phyloP scores from a whole-genome alignment of 2,888 invertebrate genomes.

The Ichneumon xanthorius region DNA sequence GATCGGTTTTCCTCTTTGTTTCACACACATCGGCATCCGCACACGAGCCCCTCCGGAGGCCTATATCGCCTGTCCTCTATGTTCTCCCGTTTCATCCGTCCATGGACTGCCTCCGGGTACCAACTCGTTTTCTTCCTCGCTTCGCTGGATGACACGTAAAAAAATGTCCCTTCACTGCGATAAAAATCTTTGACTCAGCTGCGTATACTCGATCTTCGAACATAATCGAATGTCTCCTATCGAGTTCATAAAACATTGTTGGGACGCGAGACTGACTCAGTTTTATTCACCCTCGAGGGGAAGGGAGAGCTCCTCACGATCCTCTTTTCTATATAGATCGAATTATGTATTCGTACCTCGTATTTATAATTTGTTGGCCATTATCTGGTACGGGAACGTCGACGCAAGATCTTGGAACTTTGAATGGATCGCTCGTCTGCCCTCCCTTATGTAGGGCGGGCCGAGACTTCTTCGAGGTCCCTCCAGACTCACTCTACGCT shows the following conservation, averaged over 20 bases:
- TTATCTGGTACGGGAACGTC: conserved; percentile 75
- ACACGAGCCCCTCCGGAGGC: conserved; percentile 64
- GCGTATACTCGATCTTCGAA: conserved; percentile 26
- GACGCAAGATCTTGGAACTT: conserved; percentile 80
- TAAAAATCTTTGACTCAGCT: conserved; percentile 44
- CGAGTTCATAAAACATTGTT: conserved; percentile 48
- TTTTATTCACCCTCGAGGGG: conserved; percentile 31
- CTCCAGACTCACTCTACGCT: conserved; percentile 17
- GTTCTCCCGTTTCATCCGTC: conserved; percentile 26
- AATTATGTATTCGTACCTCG: conserved; percentile 80
- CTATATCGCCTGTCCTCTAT: conserved; percentile 64
- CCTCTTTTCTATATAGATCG: conserved; percentile 4
- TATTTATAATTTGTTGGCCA: conserved; percentile 81
- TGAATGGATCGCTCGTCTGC: conserved; percentile 75
- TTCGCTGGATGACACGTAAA: conserved; percentile 50
- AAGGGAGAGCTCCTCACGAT: conserved; percentile 4
- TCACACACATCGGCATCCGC: conserved; percentile 9
- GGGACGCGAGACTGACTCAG: conserved; percentile 4
- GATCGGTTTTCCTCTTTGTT: conserved; percentile 73
- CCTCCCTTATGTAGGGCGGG: conserved; percentile 55
- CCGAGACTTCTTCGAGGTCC: conserved; percentile 63
- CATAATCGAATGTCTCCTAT: conserved; percentile 39
- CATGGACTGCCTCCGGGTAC: conserved; percentile 19
- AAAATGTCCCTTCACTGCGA: conserved; percentile 34
- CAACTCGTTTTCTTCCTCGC: conserved; percentile 27